Evolutionary conservation across 2,797 vertebrate species (phyloP).

Genomic region (Pangasius krempfi): DNA sequence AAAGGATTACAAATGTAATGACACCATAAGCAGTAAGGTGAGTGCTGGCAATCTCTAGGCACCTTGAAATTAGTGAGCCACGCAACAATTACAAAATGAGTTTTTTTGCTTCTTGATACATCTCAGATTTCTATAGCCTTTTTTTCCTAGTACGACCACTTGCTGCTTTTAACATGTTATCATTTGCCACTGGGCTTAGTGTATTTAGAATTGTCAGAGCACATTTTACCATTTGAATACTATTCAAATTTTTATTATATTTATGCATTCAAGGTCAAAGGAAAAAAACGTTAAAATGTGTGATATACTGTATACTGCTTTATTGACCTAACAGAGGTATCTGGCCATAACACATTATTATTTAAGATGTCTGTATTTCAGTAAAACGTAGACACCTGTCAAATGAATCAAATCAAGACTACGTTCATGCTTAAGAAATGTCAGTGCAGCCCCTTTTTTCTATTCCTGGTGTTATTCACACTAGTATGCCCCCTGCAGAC

Average conservation of each 20-base stretch:
- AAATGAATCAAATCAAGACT: not conserved
- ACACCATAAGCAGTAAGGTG: constrained; percentile 44
- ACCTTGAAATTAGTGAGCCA: not conserved
- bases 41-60: not conserved
- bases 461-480: constrained; percentile 61
- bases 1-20: constrained; percentile 27
- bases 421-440: not conserved
- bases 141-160: not conserved
- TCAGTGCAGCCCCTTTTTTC: constrained; percentile 1
- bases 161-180: not conserved
- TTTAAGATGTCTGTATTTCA: not conserved
- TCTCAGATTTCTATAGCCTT: not conserved
- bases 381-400: not conserved
- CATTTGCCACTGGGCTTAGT: not conserved
- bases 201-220: not conserved
- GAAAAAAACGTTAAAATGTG: not conserved
- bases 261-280: not conserved
- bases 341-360: not conserved
- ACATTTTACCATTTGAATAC: not conserved
- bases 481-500: constrained; percentile 29
- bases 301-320: not conserved
- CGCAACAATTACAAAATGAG: not conserved
- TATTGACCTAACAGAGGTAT: not conserved
- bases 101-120: not conserved
- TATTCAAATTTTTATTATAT: not conserved